phyloP scores from a whole-genome alignment of 2,888 invertebrate genomes.

The Acleris sparsana region DNA sequence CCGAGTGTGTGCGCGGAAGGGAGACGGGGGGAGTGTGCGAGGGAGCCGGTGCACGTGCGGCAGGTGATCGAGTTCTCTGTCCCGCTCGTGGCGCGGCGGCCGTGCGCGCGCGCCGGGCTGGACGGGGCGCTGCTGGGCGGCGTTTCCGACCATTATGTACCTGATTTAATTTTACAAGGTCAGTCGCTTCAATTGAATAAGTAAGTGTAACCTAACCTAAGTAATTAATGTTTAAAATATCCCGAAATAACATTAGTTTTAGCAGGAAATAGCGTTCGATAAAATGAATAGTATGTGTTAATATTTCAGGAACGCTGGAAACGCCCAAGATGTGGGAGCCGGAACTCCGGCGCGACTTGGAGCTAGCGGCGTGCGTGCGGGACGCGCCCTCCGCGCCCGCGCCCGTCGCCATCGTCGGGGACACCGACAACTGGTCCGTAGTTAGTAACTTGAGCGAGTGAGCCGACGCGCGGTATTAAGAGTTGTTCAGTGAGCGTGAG shows the following conservation, averaged over 20 bases:
- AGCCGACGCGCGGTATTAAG: too few relatives aligned
- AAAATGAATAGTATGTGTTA: too few relatives aligned
- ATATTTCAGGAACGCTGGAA: constrained; percentile 83
- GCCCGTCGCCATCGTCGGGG: constrained; percentile 91
- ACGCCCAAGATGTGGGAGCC: constrained; percentile 84
- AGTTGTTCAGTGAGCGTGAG: too few relatives aligned
- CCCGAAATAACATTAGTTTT: too few relatives aligned
- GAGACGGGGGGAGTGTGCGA: constrained; percentile 41
- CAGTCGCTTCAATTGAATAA: constrained; percentile 41
- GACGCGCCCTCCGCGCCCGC: constrained; percentile 88
- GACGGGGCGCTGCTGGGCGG: constrained; percentile 85
- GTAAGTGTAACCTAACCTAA: too few relatives aligned
- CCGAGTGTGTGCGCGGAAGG: constrained; percentile 41
- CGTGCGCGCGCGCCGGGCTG: constrained; percentile 69
- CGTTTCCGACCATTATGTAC: constrained; percentile 86
- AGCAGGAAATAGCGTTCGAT: too few relatives aligned
- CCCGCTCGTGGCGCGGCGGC: constrained; percentile 69
- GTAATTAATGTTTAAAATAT: too few relatives aligned
- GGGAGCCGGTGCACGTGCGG: constrained; percentile 42
- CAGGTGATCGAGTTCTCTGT: not conserved
- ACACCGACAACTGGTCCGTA: constrained; percentile 86
- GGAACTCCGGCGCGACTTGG: constrained; percentile 69
- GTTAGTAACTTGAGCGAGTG: too few relatives aligned
- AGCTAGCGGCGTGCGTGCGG: constrained; percentile 68
- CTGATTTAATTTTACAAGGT: constrained; percentile 91